phyloP scores from a whole-genome alignment of 2,797 vertebrate species.

The Dipus sagitta region DNA sequence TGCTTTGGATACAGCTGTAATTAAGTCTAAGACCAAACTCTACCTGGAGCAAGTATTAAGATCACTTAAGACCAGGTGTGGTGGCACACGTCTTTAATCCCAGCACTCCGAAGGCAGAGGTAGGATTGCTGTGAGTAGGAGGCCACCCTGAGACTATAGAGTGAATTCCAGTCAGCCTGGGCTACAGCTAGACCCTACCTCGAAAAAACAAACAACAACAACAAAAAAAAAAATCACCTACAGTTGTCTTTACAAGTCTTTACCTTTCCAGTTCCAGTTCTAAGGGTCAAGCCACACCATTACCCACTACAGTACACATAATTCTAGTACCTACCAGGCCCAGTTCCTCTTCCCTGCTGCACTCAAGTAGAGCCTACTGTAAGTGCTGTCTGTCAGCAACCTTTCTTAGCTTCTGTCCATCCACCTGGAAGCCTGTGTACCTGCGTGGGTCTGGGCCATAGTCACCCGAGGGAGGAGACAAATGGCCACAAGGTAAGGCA shows the following conservation, averaged over 20 bases:
- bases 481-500: conserved; percentile 73
- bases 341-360: not conserved
- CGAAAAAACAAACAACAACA: no score
- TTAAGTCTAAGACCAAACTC: not conserved
- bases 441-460: conserved; percentile 77
- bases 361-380: not conserved
- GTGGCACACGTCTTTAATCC: no score
- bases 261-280: not conserved
- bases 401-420: conserved; percentile 16
- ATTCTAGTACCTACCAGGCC: not conserved
- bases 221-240: no score
- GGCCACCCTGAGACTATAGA: no score
- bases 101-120: no score
- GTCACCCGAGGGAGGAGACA: conserved; percentile 72
- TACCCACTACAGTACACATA: not conserved
- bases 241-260: not conserved
- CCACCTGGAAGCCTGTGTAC: conserved; percentile 51
- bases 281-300: not conserved
- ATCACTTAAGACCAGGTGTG: not conserved
- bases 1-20: not conserved
- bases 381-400: not conserved
- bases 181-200: no score
- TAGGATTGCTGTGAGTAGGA: no score
- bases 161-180: no score
- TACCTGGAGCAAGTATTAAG: not conserved